Base-by-base conservation (phyloP, 2,888 invertebrate genomes). In the Drosophila maculinotata region DNA sequence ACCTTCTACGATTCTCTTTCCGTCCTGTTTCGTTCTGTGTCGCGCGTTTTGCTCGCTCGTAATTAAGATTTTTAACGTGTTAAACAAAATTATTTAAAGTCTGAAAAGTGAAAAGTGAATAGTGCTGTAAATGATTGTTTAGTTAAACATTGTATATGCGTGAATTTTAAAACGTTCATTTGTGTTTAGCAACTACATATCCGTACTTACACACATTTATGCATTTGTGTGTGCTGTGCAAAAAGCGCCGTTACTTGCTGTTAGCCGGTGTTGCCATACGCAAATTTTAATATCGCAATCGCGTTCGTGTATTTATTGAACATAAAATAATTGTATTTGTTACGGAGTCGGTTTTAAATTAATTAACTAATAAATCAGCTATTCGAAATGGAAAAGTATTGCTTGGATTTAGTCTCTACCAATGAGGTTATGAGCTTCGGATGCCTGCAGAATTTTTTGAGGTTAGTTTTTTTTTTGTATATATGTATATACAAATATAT, bases 211-310 rank as follows among this genome's bases (percentile, higher is more conserved):
- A n/a, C n/a, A n/a, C n/a, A n/a, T n/a, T n/a, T n/a, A n/a, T n/a
- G n/a, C n/a, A 23, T 42, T 31, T 17, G 23, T 25, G 28, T 35
- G 6, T 36, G 3, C 6, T 36, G n/a, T 14, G 9, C 20, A 4
- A 12, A 47, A 75, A 59, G 65, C 42, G 45, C 64, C 64, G 69
- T 62, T 76, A 72, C 56, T 60, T 54, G 33, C 0, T 14, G 6
- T 12, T n/a, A 8, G 30, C 6, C 42, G 45, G 41, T 26, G 49
- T 41, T 53, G 44, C 52, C 59, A 25, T 6, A 39, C 1, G 2
- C 5, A 10, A 10, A 12, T 39, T 12, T 12, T 15, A 6, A 17
- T n/a, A n/a, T n/a, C n/a, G n/a, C n/a, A n/a, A n/a, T 36, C 10
- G n/a, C 39, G 25, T 53, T 30, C 38, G 12, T 35, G 7, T 25